A percentile compares a stretch with the other conserved stretches of the same genome.
Conservation (phyloP, 2,888 invertebrate species). For the Ennomos erosarius region DNA sequence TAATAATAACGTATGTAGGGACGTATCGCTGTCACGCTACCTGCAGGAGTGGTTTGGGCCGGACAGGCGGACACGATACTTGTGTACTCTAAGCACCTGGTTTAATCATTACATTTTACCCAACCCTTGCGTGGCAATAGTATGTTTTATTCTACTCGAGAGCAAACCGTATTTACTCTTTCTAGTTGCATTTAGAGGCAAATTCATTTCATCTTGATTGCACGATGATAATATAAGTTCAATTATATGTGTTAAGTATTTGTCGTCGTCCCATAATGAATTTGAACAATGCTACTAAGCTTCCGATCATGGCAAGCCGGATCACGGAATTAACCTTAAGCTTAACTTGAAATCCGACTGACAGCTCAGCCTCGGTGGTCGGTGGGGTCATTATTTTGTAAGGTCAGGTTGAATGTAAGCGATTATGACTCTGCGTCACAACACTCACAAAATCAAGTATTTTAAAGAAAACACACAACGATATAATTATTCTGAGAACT, state of each 20-base stretch:
- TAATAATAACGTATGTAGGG: too few species aligned
- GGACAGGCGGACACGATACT: constrained; percentile 53
- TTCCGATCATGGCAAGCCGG: constrained; percentile 47
- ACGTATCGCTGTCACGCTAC: constrained; percentile 53
- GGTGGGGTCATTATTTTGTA: constrained; percentile 48
- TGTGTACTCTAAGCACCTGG: constrained; percentile 33
- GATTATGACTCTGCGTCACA: constrained; percentile 8
- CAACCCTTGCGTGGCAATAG: constrained; percentile 35
- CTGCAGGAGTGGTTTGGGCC: constrained; percentile 60
- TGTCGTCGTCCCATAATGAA: constrained; percentile 23
- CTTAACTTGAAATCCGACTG: constrained; percentile 51
- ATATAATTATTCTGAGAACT: too few species aligned
- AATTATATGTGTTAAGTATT: neutral
- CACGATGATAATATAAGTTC: constrained; percentile 1
- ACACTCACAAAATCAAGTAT: too few species aligned
- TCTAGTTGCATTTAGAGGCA: neutral
- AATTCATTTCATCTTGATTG: neutral
- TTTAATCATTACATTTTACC: constrained; percentile 26
- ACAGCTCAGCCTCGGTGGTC: constrained; percentile 48
- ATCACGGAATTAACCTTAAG: constrained; percentile 55
- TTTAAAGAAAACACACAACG: too few species aligned
- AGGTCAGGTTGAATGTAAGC: constrained; percentile 50
- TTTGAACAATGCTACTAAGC: constrained; percentile 31
- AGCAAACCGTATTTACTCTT: constrained; percentile 7
- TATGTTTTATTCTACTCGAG: constrained; percentile 7